Evolutionary conservation across 2,797 vertebrate species (phyloP), one percentile per base, ranked within the genome.

Genomic region (Propithecus perrieri): DNA sequence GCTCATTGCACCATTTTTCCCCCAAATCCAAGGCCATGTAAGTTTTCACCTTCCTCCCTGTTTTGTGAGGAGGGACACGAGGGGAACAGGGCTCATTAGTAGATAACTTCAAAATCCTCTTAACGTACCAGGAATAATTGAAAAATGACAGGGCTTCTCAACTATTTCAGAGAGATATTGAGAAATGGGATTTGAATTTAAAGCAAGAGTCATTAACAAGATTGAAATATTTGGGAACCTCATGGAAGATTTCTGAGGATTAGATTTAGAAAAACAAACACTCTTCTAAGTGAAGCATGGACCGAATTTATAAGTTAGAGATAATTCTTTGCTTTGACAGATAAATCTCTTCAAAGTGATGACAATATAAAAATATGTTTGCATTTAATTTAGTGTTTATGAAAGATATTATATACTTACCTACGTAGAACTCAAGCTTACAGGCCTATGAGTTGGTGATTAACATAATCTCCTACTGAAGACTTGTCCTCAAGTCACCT

Each of bases 181-280:
- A 96, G 93, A 97, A 95, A 93, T 61, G 53, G 75, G 92, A 96
- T 93, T 97, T 96, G 92, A 97, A 97, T 97, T 91, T 93, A 97
- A 98, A 98, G 28, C 24, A 61, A 97, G 95, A 33, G n/a, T 96
- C 94, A 93, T 97, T 97, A 97, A 92, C 74, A 89, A 96, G 85
- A 96, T 46, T 94, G 69, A 93, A 97, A 97, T 97, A 97, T 93
- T 94, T 97, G 78, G 46, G 91, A 96, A 83, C 8, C 78, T 95
- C 8, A 38, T 84, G 53, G 46, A 35, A 97, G 81, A 92, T 84
- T 97, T 96, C 88, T 78, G 30, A 94, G 94, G 92, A 97, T 97
- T 97, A 94, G n/a, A 92, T 79, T 97, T 63, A 89, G 46, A 91
- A 97, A 97, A 97, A 83, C 76, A 97, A 95, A 95, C 57, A 95